These are phyloP conservation scores for Diploptera punctata DNA, from an alignment of 2,888 invertebrate genomes.

Conservation along the genomic window DNA sequence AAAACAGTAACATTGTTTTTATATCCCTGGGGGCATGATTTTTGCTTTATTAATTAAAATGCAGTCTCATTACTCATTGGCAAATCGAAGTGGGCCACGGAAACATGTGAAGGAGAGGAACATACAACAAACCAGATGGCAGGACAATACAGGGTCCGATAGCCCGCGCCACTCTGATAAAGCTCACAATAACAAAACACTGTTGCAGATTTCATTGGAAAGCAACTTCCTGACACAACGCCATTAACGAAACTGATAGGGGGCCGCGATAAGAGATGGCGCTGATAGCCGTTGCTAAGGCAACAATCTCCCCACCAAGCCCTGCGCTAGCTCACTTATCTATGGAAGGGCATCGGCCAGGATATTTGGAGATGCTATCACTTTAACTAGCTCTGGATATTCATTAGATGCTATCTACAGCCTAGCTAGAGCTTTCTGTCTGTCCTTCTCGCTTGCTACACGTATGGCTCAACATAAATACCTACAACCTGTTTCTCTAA, in stretches of 20 bases:
- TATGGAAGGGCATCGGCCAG: constrained; percentile 53
- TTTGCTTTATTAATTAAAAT: no score
- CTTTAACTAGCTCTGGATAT: constrained; percentile 44
- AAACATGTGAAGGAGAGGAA: no score
- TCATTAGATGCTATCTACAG: constrained; percentile 43
- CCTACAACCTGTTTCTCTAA: no score
- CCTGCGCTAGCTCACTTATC: constrained; percentile 51
- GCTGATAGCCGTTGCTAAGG: constrained; percentile 40
- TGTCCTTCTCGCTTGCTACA: constrained; percentile 7
- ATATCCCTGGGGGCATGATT: no score
- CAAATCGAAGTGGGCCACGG: no score
- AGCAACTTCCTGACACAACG: constrained; percentile 35
- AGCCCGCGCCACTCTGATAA: constrained; percentile 24
- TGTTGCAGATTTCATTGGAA: constrained; percentile 36
- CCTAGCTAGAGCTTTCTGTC: constrained; percentile 9
- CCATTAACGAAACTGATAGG: constrained; percentile 41
- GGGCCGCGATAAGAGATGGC: constrained; percentile 32
- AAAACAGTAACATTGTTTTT: no score
- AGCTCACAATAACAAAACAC: constrained; percentile 22
- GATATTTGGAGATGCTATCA: constrained; percentile 45
- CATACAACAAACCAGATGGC: constrained; percentile 17
- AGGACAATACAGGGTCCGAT: constrained; percentile 1
- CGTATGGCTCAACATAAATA: constrained; percentile 28
- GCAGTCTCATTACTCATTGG: no score
- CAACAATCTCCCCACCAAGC: constrained; percentile 38